Percentiles rank a stretch among this genome's conserved stretches.
Conservation (phyloP, 2,888 invertebrate species). For the Baronia brevicornis region DNA sequence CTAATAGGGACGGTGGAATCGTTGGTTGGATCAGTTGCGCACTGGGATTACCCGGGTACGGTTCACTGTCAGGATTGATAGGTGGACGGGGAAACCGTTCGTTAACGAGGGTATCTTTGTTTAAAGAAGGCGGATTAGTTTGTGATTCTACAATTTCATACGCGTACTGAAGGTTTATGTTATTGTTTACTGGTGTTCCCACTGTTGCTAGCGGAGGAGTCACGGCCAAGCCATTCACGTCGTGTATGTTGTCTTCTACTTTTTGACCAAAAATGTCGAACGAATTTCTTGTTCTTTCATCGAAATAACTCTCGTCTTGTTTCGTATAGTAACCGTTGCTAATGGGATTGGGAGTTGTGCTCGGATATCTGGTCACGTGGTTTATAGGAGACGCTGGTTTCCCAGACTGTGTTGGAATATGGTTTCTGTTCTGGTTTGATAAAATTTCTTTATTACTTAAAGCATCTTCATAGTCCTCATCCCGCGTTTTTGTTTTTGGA, state of each 20-base stretch:
- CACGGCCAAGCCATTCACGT: constrained; percentile 62
- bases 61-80: constrained; percentile 81
- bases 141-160: constrained; percentile 59
- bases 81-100: constrained; percentile 79
- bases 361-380: constrained; percentile 45
- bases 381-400: constrained; percentile 42
- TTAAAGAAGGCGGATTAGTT: constrained; percentile 65
- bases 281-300: constrained; percentile 84
- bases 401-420: constrained; percentile 48
- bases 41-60: constrained; percentile 41
- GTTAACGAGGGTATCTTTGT: constrained; percentile 82
- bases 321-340: constrained; percentile 80
- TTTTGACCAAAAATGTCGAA: constrained; percentile 85
- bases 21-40: constrained; percentile 44
- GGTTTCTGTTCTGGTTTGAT: constrained; percentile 47
- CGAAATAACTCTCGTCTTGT: constrained; percentile 79
- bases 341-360: constrained; percentile 72
- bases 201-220: constrained; percentile 63
- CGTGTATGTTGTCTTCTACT: constrained; percentile 67
- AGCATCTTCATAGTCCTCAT: constrained; percentile 63
- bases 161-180: constrained; percentile 72
- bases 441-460: constrained; percentile 41
- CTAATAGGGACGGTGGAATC: constrained; percentile 68
- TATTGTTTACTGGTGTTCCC: constrained; percentile 65
- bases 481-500: constrained; percentile 59